phyloP scores from a whole-genome alignment of 2,113 vertebrate genomes.

The Salvelinus sp. region DNA sequence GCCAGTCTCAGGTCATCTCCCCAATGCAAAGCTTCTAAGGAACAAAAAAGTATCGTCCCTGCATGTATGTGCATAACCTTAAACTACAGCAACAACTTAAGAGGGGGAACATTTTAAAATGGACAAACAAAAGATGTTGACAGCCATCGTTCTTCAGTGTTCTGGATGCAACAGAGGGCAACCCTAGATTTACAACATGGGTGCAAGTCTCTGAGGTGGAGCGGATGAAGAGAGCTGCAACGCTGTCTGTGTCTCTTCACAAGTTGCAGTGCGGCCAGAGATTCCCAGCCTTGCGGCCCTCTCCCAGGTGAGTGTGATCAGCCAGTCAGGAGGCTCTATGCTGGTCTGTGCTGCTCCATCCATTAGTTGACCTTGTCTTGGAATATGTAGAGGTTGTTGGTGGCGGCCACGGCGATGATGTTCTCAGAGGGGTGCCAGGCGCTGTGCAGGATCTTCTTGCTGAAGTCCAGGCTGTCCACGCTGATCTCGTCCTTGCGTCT shows the following conservation, averaged over 20 bases:
- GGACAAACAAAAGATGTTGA: constrained; percentile 7
- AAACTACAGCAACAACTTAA: constrained; percentile 3
- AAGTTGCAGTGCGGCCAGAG: no score
- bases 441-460: constrained; percentile 99
- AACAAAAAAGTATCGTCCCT: neutral
- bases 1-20: no score
- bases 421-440: constrained; percentile 96
- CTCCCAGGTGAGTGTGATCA: no score
- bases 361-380: constrained; percentile 77
- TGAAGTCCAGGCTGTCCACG: constrained; percentile 99
- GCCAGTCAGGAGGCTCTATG: no score
- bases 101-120: neutral
- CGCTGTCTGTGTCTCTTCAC: neutral
- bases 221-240: neutral
- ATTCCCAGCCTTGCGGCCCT: neutral
- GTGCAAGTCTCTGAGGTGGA: neutral
- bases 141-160: neutral
- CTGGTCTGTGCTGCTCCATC: no score
- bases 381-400: constrained; percentile 97
- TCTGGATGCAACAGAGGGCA: neutral
- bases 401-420: constrained; percentile 88
- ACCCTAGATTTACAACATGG: neutral
- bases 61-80: constrained; percentile 29
- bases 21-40: no score
- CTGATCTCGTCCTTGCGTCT: constrained; percentile 96